Base-by-base conservation (phyloP, 1,140 invertebrate species). In the Sycophila sp. region DNA sequence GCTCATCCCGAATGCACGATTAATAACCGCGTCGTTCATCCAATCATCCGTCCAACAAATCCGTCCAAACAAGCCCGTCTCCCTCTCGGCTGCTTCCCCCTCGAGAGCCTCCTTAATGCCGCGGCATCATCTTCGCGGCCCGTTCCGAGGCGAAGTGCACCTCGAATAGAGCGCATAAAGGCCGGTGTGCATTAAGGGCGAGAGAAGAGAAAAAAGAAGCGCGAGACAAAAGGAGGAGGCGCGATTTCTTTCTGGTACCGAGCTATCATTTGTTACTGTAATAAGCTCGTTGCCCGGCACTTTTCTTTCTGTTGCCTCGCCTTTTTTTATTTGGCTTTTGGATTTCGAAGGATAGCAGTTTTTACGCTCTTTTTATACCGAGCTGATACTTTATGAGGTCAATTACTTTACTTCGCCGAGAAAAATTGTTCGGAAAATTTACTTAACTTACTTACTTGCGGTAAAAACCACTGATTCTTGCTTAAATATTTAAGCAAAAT, bases 21-120 rank as follows among this genome's bases (percentile, higher is more conserved):
- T 70, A 70, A 70, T 70, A 70, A 70, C 59, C 34, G 36, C 58
- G 38, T 70, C 68, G 49, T 56, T 63, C 68, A 28, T 63, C 68
- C 59, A 56, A 70, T 70, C 68, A 63, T 70, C 68, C 60, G 53
- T 65, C 69, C 49, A 64, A 64, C 59, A 64, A 70, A 70, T 70
- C 68, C 68, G 59, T 70, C 68, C 68, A 64, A 70, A 64, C 59
- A 58, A 64, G 49, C 36, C 53, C 65, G 45, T 49, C 24, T 40
- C 24, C n/a, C n/a, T n/a, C n/a, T n/a, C n/a, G n/a, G n/a, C n/a
- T n/a, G n/a, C n/a, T 55, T 32, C 53, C 36, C 22, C 8, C 49
- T 53, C 42, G 15, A 24, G 15, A 28, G 2, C 1, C 40, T 19
- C 2, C 17, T 11, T 26, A 13, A 17, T 30, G 28, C 17, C 2